Evolutionary conservation across 2,113 vertebrate genomes (phyloP), one percentile per base, ranked within the genome.

Genomic region (Colaptes auratus): DNA sequence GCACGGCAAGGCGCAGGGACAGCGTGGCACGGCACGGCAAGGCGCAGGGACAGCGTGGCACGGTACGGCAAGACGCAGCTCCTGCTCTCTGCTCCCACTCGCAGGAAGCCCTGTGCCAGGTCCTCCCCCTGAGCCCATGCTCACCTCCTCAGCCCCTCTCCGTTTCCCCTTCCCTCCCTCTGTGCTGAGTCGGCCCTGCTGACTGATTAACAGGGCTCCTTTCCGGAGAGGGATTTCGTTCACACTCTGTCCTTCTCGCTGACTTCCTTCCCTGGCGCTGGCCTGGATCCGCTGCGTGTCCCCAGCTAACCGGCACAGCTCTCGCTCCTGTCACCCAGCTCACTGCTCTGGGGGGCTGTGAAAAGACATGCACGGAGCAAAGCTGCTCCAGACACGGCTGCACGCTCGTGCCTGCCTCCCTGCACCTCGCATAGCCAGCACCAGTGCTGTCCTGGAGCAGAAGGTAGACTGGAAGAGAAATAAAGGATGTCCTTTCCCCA

Each of bases 41-140:
- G 36, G 12, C 39, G 77, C 53, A 23, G 48, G 48, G 20, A 36
- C 9, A 31, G 70, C 71, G n/a, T 9, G 17, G 25, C 33, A 55
- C 13, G 13, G 33, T 4, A 39, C 5, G 39, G 78, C 73, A 75
- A 6, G 3, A 4, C 63, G 33, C 3, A 5, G 85, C 33, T 87
- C 71, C 66, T 1, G 15, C 59, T 53, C 71, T 46, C 74, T 93
- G 73, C 93, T 83, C 50, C 71, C 75, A 90, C 60, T 36, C 3
- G 50, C 93, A 96, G 93, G 95, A 96, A 97, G 88, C 72, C 87
- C 80, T 53, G 82, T 76, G 61, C 86, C 61, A 48, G 78, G 88
- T 95, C 67, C 90, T 93, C 60, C 21, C 75, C 56, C 33, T 1
- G 3, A 90, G 48, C 70, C 93, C 88, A 83, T 7, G 0, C 53